Conservation (phyloP, 1,140 invertebrate genomes). For the Coenobita brevimanus region DNA sequence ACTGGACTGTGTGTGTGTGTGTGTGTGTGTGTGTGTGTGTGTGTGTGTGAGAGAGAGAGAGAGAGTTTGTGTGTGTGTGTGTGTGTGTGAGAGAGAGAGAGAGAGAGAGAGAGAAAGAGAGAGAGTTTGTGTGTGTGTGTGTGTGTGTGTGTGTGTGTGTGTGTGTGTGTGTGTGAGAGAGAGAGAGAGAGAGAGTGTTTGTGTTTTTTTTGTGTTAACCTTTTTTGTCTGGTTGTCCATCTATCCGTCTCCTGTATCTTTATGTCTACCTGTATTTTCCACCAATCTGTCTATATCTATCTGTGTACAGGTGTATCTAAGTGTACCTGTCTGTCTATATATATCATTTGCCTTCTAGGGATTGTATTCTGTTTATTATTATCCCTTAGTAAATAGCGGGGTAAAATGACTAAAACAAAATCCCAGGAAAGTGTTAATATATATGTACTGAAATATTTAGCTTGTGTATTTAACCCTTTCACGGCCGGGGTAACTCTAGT, state of each 20-base stretch:
- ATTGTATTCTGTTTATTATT: too few relatives aligned
- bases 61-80: not conserved
- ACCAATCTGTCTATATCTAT: too few relatives aligned
- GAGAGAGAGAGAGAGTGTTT: not conserved
- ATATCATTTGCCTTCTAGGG: too few relatives aligned
- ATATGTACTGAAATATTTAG: too few relatives aligned
- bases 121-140: not conserved
- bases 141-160: constrained; percentile 25
- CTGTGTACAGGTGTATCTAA: not conserved
- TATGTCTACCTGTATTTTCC: too few relatives aligned
- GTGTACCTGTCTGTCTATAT: not conserved
- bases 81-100: not conserved
- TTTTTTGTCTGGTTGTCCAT: too few relatives aligned
- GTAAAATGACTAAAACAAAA: too few relatives aligned
- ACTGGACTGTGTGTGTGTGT: not conserved
- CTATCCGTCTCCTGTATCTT: too few relatives aligned
- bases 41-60: not conserved
- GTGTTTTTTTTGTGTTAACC: not conserved
- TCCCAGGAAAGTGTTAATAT: too few relatives aligned
- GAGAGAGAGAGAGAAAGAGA: not conserved
- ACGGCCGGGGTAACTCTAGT: too few relatives aligned
- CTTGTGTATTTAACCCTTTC: too few relatives aligned
- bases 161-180: constrained; percentile 11
- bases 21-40: constrained; percentile 23
- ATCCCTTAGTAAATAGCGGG: too few relatives aligned